Evolutionary conservation across 92 coral and sea anemone genomes (phyloP).

Genomic region (Phymanthus crucifer): DNA sequence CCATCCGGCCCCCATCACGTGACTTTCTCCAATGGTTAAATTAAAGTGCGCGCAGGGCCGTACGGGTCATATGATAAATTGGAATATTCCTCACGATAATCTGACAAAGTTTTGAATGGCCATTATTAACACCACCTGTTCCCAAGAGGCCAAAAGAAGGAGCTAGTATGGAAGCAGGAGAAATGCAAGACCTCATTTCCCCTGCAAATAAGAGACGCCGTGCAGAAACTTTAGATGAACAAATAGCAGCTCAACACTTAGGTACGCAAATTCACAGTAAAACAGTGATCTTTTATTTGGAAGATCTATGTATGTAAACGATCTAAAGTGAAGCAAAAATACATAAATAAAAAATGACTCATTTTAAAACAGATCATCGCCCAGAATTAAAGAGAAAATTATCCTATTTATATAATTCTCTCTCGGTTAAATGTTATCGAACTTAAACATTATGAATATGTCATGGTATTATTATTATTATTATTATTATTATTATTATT

Average conservation of each 20-base stretch:
- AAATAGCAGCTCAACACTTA: not conserved
- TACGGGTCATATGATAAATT: not conserved
- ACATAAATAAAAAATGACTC: not conserved
- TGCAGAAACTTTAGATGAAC: not conserved
- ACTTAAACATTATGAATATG: not conserved
- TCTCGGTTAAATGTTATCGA: not conserved
- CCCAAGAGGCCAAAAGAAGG: not conserved
- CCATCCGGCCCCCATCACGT: too few species aligned
- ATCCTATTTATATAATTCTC: not conserved
- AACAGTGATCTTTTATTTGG: not conserved
- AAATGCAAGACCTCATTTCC: not conserved
- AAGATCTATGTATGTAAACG: not conserved
- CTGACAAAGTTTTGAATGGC: too few species aligned
- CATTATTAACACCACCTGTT: not conserved
- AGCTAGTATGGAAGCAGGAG: not conserved
- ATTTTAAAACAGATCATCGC: not conserved
- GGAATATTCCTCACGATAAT: too few species aligned
- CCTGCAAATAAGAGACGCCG: slow-evolving; percentile 14
- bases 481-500: too few species aligned
- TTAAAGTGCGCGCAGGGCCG: too few species aligned
- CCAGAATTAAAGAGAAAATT: not conserved
- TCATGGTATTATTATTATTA: not conserved
- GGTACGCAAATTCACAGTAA: not conserved
- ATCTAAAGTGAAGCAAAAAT: not conserved
- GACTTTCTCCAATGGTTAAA: too few species aligned